Base-by-base conservation (phyloP, 35 echinoderm and acorn worm genomes). In the Ophioderma brevispina region DNA sequence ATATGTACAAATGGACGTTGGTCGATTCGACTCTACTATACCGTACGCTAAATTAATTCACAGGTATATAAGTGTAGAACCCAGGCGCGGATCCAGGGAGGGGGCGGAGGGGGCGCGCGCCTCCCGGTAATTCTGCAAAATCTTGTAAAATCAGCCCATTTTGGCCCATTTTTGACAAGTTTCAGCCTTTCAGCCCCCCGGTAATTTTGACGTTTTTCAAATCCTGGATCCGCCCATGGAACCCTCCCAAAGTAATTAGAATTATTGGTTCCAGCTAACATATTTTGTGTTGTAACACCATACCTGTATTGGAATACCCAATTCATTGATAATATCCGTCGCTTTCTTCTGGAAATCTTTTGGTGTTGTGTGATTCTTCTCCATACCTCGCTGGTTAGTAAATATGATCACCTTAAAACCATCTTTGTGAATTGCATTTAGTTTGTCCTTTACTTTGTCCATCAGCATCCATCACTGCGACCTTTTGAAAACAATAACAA, bases 351-450 rank as follows among this genome's bases (percentile, higher is more conserved):
- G 83, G 37, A 95, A 95, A 19, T 88, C 90, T 1, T 80, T 80
- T 23, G 92, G 90, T 1, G 39, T 86, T 8, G 78, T 88, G 85
- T 99, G 88, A 35, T 87, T 87, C n/a, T 95, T 99, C 55, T 99
- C 97, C 77, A 99, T 93, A 28, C 97, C 97, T 32, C 93, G 52
- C 83, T 99, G 97, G 55, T 99, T 99, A 25, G 93, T 95, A n/a
- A 99, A 89, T 32, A 99, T 80, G 56, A 99, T 81, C 52, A 99
- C 85, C 52, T 99, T 99, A 81, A 82, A 99, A 23, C 97, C 97
- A 43, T 93, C 93, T 63, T 95, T 55, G 76, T 95, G 80, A 23
- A 92, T 37, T 23, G 79, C 35, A 75, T 92, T 89, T 46, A 99
- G 56, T 82, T 99, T 99, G 19, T 85, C 38, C 80, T 84, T 82